Conservation (phyloP, 2,113 vertebrate genomes). For the Cynoglossus semilaevis region DNA sequence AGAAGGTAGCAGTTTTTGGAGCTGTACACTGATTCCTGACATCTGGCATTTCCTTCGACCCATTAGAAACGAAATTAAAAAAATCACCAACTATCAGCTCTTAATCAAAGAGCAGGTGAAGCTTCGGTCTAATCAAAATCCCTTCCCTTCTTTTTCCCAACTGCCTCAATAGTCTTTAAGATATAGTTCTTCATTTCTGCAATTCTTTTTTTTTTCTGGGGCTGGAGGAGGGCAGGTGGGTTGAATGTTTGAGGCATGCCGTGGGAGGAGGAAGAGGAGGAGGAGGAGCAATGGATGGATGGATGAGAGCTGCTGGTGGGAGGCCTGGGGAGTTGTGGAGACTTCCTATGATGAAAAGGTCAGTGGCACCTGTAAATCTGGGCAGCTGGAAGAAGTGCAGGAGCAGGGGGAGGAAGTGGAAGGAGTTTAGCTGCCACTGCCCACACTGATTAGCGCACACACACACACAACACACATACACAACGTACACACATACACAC, state of each 20-base stretch:
- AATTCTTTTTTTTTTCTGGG: constrained; percentile 6
- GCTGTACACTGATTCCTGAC: too few species aligned
- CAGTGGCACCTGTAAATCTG: constrained; percentile 81
- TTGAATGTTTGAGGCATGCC: constrained; percentile 16
- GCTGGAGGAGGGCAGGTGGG: constrained; percentile 6
- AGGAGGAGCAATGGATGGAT: constrained; percentile 23
- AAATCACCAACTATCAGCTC: too few species aligned
- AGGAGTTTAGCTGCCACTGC: constrained; percentile 41
- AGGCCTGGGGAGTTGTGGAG: constrained; percentile 59
- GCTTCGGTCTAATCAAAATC: not conserved
- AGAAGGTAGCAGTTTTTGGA: too few species aligned
- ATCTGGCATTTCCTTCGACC: too few species aligned
- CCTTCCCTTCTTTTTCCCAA: constrained; percentile 7
- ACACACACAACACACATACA: not conserved
- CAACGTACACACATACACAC: not conserved
- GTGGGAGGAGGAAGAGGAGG: constrained; percentile 11
- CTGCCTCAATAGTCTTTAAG: constrained; percentile 6
- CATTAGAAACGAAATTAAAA: too few species aligned
- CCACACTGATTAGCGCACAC: constrained; percentile 29
- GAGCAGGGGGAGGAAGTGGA: constrained; percentile 11
- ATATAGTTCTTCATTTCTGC: constrained; percentile 29
- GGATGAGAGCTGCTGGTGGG: constrained; percentile 33
- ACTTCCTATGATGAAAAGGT: constrained; percentile 81
- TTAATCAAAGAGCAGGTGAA: too few species aligned
- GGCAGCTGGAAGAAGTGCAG: constrained; percentile 55